Conservation (phyloP, 2,113 vertebrate species). For the Oreochromis niloticus region DNA sequence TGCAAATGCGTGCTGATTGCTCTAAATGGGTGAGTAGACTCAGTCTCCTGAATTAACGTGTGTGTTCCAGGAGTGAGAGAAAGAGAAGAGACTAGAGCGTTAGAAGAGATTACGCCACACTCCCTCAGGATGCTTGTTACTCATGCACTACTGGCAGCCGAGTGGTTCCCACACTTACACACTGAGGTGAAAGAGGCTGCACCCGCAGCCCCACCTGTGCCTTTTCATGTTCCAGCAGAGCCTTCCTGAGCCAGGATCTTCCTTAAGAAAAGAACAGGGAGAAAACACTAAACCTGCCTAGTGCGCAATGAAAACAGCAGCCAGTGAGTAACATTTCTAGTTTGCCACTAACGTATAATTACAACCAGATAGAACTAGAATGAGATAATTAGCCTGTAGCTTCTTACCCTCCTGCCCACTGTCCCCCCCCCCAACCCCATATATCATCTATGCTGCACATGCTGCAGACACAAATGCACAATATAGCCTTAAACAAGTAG, state of each 20-base stretch:
- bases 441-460: neutral
- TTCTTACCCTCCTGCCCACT: neutral
- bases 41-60: slow-evolving; percentile 20
- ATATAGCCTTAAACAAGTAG: neutral
- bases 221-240: slow-evolving; percentile 69
- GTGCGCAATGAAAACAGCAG: slow-evolving; percentile 58
- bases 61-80: slow-evolving; percentile 49
- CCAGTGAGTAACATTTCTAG: slow-evolving; percentile 37
- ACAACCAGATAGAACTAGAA: slow-evolving; percentile 43
- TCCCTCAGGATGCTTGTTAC: slow-evolving; percentile 72
- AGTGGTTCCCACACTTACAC: slow-evolving; percentile 75
- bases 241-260: slow-evolving; percentile 51
- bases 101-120: slow-evolving; percentile 73
- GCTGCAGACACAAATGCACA: neutral
- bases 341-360: slow-evolving; percentile 59
- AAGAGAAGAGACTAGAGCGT: slow-evolving; percentile 57
- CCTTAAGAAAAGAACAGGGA: slow-evolving; percentile 54
- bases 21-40: slow-evolving; percentile 28
- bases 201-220: slow-evolving; percentile 70
- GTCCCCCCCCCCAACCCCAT: neutral
- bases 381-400: slow-evolving; percentile 41
- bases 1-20: slow-evolving; percentile 44
- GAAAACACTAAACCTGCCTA: slow-evolving; percentile 46
- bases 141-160: slow-evolving; percentile 68
- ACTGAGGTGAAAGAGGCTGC: slow-evolving; percentile 68